Evolutionary conservation across 2,888 invertebrate genomes (phyloP).

Genomic region (Nemapogon koenigi): DNA sequence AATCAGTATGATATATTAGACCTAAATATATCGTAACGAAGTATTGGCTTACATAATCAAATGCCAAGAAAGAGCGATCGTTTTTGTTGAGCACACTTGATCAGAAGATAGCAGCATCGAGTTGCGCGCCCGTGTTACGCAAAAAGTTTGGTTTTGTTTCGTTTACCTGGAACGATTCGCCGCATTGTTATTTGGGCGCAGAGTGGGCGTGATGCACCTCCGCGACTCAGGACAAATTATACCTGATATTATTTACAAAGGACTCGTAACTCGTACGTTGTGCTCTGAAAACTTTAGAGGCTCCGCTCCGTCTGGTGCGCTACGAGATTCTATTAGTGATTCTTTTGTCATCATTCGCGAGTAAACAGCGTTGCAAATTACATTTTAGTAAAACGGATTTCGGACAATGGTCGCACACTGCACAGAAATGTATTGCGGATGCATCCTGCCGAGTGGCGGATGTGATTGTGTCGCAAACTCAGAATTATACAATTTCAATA

Average conservation of each 20-base stretch:
- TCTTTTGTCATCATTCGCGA: conserved; percentile 24
- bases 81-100: conserved; percentile 6
- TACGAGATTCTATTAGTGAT: conserved; percentile 26
- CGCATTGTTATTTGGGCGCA: conserved; percentile 42
- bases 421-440: conserved; percentile 39
- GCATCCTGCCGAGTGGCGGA: conserved; percentile 34
- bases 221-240: conserved; percentile 44
- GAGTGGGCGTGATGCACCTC: conserved; percentile 43
- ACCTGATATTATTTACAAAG: conserved; percentile 56
- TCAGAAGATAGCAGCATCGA: not conserved
- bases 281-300: conserved; percentile 22
- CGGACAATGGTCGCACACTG: conserved; percentile 12
- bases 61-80: conserved; percentile 17
- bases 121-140: conserved; percentile 35
- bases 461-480: conserved; percentile 17
- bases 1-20: no score
- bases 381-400: conserved; percentile 14
- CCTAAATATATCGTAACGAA: no score
- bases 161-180: conserved; percentile 45
- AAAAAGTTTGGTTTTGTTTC: conserved; percentile 40
- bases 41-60: conserved; percentile 33
- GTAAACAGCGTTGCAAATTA: conserved; percentile 31
- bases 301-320: conserved; percentile 43
- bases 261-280: conserved; percentile 27
- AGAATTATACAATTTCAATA: conserved; percentile 32